Conservation (phyloP, 1,140 invertebrate species). For the Sycophaga agraensis region DNA sequence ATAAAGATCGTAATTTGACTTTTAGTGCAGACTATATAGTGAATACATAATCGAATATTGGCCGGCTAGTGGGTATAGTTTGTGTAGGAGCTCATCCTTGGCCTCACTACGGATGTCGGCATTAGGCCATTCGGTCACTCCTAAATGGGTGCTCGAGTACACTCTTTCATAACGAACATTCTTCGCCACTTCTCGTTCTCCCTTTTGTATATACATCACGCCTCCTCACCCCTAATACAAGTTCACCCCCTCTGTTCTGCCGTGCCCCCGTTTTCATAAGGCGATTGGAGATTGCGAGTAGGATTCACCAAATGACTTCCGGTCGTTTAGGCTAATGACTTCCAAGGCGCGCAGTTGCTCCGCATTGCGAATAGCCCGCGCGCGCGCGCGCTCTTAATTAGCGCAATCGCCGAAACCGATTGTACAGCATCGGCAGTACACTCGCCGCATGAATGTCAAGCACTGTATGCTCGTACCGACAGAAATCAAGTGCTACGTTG, state of each 20-base stretch:
- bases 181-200: not conserved
- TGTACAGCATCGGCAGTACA: no score
- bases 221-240: not conserved
- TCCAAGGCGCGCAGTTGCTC: not conserved
- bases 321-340: slow-evolving; percentile 41
- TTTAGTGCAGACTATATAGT: no score
- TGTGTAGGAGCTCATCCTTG: no score
- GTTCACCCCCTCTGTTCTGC: not conserved
- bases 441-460: no score
- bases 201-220: no score
- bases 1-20: no score
- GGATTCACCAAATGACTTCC: slow-evolving; percentile 44
- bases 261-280: slow-evolving; percentile 35
- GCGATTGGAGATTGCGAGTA: slow-evolving; percentile 31
- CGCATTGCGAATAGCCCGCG: not conserved
- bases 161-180: not conserved
- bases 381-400: not conserved
- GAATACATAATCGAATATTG: no score
- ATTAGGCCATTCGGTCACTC: slow-evolving; percentile 18
- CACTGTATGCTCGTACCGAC: no score
- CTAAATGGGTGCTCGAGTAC: slow-evolving; percentile 3
- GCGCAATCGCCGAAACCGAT: not conserved
- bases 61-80: no score
- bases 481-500: no score
- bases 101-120: not conserved